Evolutionary conservation across 2,797 vertebrate species (phyloP), one percentile per base, ranked within the genome.

Genomic region (Melanotaenia parkinsoni): DNA sequence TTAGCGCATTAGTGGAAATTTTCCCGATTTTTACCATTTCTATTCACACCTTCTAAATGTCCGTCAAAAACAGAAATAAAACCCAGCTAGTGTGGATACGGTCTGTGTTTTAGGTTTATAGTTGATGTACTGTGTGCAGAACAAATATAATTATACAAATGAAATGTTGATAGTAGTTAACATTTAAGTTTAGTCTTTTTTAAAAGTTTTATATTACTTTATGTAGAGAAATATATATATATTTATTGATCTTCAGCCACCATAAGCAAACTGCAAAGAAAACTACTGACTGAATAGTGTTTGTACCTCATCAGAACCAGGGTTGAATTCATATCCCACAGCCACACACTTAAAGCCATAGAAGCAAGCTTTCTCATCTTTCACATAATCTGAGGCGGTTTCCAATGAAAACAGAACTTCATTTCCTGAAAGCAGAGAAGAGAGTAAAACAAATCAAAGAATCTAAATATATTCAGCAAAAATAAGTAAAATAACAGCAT

Each of bases 341-440:
- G 97, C 97, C 0, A 97, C 96, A 91, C 97, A 99, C 79, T 99
- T 99, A 86, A 99, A 99, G 70, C 98, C 98, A 75, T 98, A 99
- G 89, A 99, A 99, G 77, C 94, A 96, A 61, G 98, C 96, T 82
- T 99, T 99, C 83, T 99, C 98, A 90, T 99, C 98, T 93, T 99
- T 99, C 43, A 99, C 97, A 40, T 99, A 99, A 93, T 99, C 98
- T 16, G 98, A 99, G 1, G 98, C 98, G 0, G 98, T 99, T 92
- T 99, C 98, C 89, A 99, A 83, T 40, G 98, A 99, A 92, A 99
- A 99, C 37, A 99, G 94, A 38, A 96, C 96, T 92, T 99, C 98
- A 54, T 99, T 99, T 88, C 98, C 98, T 99, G 90, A 69, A 45
- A 85, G 77, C 0, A 81, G 0, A 90, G 82, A 75, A 35, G 43